phyloP scores from a whole-genome alignment of 2,113 vertebrate species.

The Zosterops pallidus region DNA sequence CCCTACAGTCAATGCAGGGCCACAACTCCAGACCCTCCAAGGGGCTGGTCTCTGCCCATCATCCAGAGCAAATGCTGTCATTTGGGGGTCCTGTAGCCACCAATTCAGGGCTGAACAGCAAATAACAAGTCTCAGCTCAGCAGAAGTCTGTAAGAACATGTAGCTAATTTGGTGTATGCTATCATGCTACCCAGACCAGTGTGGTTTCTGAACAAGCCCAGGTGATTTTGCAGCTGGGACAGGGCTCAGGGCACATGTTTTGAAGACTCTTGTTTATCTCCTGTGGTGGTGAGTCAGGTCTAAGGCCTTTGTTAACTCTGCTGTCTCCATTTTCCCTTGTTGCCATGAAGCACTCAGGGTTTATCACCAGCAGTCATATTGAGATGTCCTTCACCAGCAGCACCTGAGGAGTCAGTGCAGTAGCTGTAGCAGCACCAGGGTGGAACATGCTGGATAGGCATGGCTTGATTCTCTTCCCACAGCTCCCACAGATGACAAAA shows the following conservation, averaged over 20 bases:
- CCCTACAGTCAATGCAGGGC: background rate
- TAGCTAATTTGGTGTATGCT: accelerated
- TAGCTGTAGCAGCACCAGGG: background rate
- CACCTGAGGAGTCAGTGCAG: background rate
- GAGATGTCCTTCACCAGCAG: background rate
- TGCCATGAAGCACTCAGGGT: background rate
- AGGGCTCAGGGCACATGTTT: background rate
- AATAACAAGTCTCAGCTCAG: background rate
- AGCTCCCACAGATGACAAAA: background rate
- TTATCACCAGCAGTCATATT: accelerated
- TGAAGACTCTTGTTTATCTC: background rate
- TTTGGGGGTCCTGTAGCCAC: background rate
- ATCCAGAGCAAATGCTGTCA: background rate
- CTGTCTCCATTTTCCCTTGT: background rate
- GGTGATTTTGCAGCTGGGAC: background rate
- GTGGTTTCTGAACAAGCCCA: background rate
- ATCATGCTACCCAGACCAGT: accelerated
- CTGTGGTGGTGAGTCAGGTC: background rate
- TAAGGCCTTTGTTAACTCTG: background rate
- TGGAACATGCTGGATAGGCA: accelerated
- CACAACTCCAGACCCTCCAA: background rate
- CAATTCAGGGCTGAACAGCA: background rate
- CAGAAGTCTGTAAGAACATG: background rate
- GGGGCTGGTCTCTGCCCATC: background rate
- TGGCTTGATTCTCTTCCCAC: background rate